Base-by-base conservation (phyloP, 1,140 invertebrate genomes). In the Philotrypesis tridentata region DNA sequence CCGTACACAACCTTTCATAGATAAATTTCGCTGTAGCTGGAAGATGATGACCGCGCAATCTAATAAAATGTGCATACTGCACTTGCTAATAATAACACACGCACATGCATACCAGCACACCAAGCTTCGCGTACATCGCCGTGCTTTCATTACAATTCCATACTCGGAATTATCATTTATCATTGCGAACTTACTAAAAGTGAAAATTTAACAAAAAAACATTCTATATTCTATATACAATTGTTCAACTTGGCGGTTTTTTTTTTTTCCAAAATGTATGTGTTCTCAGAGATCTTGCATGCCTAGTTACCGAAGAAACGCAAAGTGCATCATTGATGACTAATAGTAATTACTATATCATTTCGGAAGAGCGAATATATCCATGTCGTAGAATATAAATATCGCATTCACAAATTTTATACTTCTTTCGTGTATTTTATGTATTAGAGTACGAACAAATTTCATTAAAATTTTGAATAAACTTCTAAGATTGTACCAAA, bases 141-240 rank as follows among this genome's bases (percentile, higher is more conserved):
- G 17, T 80, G 37, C 40, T 67, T 29, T 74, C 43, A 68, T 74
- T 55, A 71, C 23, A 40, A 37, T 29, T 33, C 29, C n/a, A 71
- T 33, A 71, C 12, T 71, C 29, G n/a, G 60, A 12, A 76, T 65
- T 37, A 11, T 25, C 65, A 21, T 43, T 40, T 43, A 71, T 71
- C 23, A 33, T 76, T 37, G 61, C 21, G 33, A 77, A 77, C 43
- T 67, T 82, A 29, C 48, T 78, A 67, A 63, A 65, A 23, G 17
- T 73, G 70, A 79, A 71, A 70, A 74, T 37, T 79, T 12, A 79
- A 83, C 70, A 68, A 84, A 77, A 74, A 43, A 71, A 71, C 31
- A 77, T 77, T 75, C 29, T 67, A 48, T 55, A 67, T 11, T 70
- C 17, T 72, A 75, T 63, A 65, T 82, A 77, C 67, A 82, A 70